phyloP scores from a whole-genome alignment of 1,140 invertebrate species.

The Zaprionus tsacasi region DNA sequence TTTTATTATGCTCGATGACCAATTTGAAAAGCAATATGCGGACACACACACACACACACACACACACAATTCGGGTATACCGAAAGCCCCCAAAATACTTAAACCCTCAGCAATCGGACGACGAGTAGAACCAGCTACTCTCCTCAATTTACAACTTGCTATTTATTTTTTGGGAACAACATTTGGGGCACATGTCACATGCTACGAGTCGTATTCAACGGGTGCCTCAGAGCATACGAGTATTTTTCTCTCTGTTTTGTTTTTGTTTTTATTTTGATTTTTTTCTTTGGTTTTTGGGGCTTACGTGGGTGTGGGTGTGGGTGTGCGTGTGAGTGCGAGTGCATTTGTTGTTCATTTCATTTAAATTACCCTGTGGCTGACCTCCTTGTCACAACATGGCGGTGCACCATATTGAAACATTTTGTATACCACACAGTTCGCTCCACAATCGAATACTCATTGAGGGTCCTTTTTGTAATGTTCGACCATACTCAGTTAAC shows the following conservation, averaged over 20 bases:
- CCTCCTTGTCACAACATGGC: constrained; percentile 72
- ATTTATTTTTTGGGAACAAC: constrained; percentile 60
- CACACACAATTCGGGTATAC: constrained; percentile 1
- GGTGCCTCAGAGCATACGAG: constrained; percentile 20
- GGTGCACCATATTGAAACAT: constrained; percentile 74
- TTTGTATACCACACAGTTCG: constrained; percentile 52
- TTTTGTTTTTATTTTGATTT: not conserved
- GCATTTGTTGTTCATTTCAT: constrained; percentile 82
- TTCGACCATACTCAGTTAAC: constrained; percentile 35
- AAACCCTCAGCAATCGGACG: constrained; percentile 7
- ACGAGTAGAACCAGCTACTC: constrained; percentile 39
- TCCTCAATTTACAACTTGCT: constrained; percentile 72
- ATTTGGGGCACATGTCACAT: constrained; percentile 75
- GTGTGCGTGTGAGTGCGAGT: constrained; percentile 48
- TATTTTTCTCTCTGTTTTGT: constrained; percentile 36
- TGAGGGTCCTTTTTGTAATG: constrained; percentile 51
- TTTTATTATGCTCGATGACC: constrained; percentile 75
- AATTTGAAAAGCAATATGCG: constrained; percentile 78
- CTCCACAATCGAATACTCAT: constrained; percentile 69
- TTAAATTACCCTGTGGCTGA: constrained; percentile 82
- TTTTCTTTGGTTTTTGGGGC: constrained; percentile 13
- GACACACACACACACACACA: constrained; percentile 24
- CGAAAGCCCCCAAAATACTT: not conserved
- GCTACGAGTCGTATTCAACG: constrained; percentile 35
- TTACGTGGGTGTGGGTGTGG: constrained; percentile 42